These are phyloP conservation scores for Himalopsyche phryganea DNA, from an alignment of 1,140 invertebrate genomes.

Conservation along the genomic window DNA sequence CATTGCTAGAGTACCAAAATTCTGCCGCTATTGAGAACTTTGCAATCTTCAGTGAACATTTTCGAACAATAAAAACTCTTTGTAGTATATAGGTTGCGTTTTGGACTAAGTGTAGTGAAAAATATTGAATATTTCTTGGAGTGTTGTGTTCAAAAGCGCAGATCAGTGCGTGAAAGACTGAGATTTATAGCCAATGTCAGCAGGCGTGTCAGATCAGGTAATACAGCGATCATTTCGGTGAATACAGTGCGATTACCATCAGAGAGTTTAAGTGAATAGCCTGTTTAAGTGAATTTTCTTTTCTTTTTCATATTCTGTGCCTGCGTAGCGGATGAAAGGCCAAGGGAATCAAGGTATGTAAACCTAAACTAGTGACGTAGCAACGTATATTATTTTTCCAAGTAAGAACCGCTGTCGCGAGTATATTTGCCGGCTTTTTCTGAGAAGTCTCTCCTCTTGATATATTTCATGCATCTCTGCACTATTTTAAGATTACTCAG, in stretches of 20 bases:
- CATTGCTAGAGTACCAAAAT: conserved; percentile 14
- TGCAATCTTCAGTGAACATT: conserved; percentile 11
- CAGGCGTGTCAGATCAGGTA: conserved; percentile 69
- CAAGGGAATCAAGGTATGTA: conserved; percentile 76
- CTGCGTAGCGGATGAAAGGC: conserved; percentile 82
- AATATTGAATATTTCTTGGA: conserved; percentile 11
- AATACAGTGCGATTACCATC: conserved; percentile 25
- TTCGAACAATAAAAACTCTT: conserved; percentile 27
- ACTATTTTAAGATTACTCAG: too few species aligned
- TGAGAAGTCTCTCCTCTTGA: too few species aligned
- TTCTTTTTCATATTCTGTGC: conserved; percentile 53
- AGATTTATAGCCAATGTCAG: conserved; percentile 59
- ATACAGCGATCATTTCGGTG: conserved; percentile 38
- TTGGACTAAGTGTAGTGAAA: conserved; percentile 16
- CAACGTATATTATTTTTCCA: conserved; percentile 11
- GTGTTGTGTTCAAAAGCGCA: conserved; percentile 23
- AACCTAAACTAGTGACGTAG: conserved; percentile 17
- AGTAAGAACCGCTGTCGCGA: background rate
- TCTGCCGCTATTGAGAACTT: conserved; percentile 19
- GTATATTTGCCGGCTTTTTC: conserved; percentile 3
- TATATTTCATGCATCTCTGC: too few species aligned
- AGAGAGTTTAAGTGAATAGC: conserved; percentile 36
- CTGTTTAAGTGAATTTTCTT: conserved; percentile 33
- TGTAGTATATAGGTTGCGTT: conserved; percentile 22
- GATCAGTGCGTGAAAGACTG: conserved; percentile 21